Conservation (phyloP, 2,888 invertebrate species). For the Syritta pipiens region DNA sequence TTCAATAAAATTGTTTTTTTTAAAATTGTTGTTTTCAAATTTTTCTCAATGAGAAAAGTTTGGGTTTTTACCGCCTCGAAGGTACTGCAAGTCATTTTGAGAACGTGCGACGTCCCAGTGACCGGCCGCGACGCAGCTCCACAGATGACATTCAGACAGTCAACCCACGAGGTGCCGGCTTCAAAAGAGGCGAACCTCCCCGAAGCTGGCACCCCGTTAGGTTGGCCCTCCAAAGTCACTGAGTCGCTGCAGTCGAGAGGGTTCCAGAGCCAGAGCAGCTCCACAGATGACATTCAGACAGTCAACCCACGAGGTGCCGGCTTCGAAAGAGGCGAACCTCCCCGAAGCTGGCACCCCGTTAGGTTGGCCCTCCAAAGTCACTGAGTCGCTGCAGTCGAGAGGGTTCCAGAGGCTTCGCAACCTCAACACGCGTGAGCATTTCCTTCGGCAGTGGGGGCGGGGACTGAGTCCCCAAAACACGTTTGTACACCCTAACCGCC, state of each 20-base stretch:
- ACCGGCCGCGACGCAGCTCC: slow-evolving; percentile 2
- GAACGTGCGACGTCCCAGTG: slow-evolving; percentile 45
- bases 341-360: too few relatives aligned
- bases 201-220: too few relatives aligned
- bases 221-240: background rate
- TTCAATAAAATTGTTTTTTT: background rate
- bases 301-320: background rate
- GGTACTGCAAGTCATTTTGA: slow-evolving; percentile 56
- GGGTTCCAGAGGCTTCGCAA: slow-evolving; percentile 26
- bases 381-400: background rate
- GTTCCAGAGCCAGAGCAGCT: slow-evolving; percentile 23
- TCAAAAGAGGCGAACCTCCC: background rate
- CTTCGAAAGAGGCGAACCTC: slow-evolving; percentile 1
- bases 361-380: background rate
- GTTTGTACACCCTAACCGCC: slow-evolving; percentile 51
- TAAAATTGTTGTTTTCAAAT: background rate
- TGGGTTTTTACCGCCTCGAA: slow-evolving; percentile 7
- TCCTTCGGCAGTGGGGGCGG: slow-evolving; percentile 33
- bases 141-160: slow-evolving; percentile 11
- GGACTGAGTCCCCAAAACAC: slow-evolving; percentile 38
- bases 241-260: background rate
- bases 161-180: slow-evolving; percentile 4
- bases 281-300: slow-evolving; percentile 11
- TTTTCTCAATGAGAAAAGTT: background rate
- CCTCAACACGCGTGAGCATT: slow-evolving; percentile 59